Base-by-base conservation (phyloP, 2,113 vertebrate species). In the Rhadina sibilatrix region DNA sequence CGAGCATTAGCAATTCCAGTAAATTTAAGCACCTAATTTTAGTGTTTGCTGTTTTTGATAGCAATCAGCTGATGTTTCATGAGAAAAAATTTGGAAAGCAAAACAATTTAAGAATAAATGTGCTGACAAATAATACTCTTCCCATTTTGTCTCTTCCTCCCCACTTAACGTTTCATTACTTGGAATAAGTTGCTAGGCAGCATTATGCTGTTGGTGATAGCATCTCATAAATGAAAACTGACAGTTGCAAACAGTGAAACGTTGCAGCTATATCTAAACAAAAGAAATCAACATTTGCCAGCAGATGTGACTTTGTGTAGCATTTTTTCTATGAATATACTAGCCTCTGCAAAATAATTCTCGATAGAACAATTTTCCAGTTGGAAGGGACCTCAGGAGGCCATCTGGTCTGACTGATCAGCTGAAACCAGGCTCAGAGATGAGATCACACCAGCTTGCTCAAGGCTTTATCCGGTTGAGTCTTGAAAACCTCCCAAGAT, bases 131-230 rank as follows among this genome's bases (percentile, higher is more conserved):
- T 96, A 89, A 76, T 87, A 63, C 28, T 77, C 28, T 80, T 84
- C 53, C 38, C 5, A 56, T 78, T 94, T 94, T 88, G 50, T 92
- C 46, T 63, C 71, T 81, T 94, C 56, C 19, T 82, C 40, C 33
- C 31, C 57, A 15, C 42, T 92, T 93, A 46, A 37, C 5, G 6
- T 54, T 71, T 89, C 89, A 89, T 87, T 95, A 40, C 52, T 87
- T 84, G 74, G 50, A 65, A 57, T 84, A 93, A 87, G 77, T 93
- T 94, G 70, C 96, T 93, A 95, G 91, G 92, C 82, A 92, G 77
- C 38, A 38, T 87, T 87, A 68, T 64, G 63, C 69, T 92, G 63
- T 77, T 92, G 87, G 52, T 83, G 63, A 42, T 82, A 80, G 31
- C 17, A 70, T 92, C 56, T 66, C 57, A 28, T 79, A 80, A 74